These are phyloP conservation scores for Acrobasis consociella DNA, from an alignment of 2,888 invertebrate species.

Conservation along the genomic window DNA sequence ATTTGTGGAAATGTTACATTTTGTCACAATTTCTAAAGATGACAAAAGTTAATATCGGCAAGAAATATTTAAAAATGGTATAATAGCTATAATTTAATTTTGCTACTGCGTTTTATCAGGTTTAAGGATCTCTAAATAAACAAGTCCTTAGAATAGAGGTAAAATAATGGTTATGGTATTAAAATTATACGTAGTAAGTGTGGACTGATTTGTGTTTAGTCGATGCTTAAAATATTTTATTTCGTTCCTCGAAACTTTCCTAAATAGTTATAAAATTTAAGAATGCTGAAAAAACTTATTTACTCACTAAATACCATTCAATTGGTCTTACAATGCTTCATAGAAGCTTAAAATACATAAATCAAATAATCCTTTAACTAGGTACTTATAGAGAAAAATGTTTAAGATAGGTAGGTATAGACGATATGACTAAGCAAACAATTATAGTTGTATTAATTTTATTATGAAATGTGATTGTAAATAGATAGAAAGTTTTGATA, in stretches of 20 bases:
- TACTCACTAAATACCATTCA: background rate
- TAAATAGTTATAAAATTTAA: background rate
- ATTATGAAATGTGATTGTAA: slow-evolving; percentile 32
- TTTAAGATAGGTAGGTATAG: background rate
- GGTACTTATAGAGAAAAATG: background rate
- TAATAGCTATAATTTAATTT: background rate
- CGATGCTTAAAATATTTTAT: background rate
- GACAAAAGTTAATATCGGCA: background rate
- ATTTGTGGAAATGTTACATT: too few species aligned
- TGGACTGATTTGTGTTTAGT: background rate
- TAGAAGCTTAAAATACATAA: background rate
- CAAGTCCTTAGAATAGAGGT: background rate
- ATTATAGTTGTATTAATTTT: slow-evolving; percentile 19
- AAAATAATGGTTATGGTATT: background rate
- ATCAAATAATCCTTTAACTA: background rate
- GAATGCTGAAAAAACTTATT: background rate
- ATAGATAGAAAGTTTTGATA: slow-evolving; percentile 28
- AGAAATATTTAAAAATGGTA: background rate
- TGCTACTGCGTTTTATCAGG: background rate
- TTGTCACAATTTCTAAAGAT: too few species aligned
- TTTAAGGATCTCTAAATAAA: background rate
- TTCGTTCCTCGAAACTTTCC: background rate
- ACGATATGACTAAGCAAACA: slow-evolving; percentile 12
- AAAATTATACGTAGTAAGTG: background rate
- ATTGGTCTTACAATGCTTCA: background rate